These are phyloP conservation scores for Tetranychus cinnabarinus DNA, from an alignment of 1,140 invertebrate genomes.

Conservation along the genomic window DNA sequence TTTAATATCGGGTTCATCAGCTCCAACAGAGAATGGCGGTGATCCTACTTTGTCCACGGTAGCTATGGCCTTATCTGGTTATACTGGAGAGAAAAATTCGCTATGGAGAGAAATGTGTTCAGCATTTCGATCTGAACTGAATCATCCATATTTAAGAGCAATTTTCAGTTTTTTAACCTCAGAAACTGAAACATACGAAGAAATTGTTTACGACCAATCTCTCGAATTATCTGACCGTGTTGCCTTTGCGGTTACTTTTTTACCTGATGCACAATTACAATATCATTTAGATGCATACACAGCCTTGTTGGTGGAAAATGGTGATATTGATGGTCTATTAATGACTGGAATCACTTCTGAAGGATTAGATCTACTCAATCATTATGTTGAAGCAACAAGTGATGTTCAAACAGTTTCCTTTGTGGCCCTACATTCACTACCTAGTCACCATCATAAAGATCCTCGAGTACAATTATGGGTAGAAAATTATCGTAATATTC, in stretches of 20 bases:
- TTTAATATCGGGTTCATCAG: conserved; percentile 34
- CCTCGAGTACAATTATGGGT: conserved; percentile 42
- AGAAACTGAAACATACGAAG: conserved; percentile 38
- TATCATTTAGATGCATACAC: conserved; percentile 50
- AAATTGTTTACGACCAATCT: conserved; percentile 51
- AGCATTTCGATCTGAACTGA: conserved; percentile 39
- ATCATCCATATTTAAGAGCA: conserved; percentile 66
- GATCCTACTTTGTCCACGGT: conserved; percentile 29
- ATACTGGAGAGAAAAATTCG: conserved; percentile 25
- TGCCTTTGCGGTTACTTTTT: conserved; percentile 74
- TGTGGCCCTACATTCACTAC: conserved; percentile 42
- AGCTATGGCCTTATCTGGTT: conserved; percentile 65
- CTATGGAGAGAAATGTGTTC: conserved; percentile 58
- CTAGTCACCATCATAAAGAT: conserved; percentile 34
- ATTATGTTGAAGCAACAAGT: conserved; percentile 63
- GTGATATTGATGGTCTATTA: conserved; percentile 59
- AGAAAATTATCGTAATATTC: conserved; percentile 39
- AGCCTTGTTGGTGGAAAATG: conserved; percentile 40
- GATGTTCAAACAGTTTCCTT: conserved; percentile 77
- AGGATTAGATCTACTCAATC: conserved; percentile 48
- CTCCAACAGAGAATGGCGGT: conserved; percentile 7
- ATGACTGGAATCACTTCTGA: conserved; percentile 40
- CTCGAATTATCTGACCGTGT: conserved; percentile 63
- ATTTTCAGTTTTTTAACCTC: conserved; percentile 75
- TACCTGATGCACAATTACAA: conserved; percentile 44